Evolutionary conservation across 2,797 vertebrate species (phyloP), one percentile per base, ranked within the genome.

Genomic region (Botia almorhae): DNA sequence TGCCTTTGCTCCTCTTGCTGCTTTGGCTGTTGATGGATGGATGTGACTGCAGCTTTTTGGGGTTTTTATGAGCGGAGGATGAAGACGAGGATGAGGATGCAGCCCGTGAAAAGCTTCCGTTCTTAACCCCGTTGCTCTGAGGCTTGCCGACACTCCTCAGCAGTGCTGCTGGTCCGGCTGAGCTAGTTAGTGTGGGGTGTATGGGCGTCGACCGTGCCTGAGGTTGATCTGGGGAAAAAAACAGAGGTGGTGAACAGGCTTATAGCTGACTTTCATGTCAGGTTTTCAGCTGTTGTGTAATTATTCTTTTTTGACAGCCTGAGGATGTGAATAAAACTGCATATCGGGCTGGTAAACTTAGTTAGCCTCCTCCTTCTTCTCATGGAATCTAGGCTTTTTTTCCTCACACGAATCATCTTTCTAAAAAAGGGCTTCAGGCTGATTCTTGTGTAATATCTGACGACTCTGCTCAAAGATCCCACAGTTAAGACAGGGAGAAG

Each of bases 1-100:
- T 97, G 85, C 94, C 91, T 90, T 96, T 98, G 92, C 96, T 97
- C 88, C 95, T 96, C 91, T 94, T 97, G 92, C 96, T 97, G 91
- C 93, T 89, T 89, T 97, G 97, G 89, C 96, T 97, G 89, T 95
- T 95, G 89, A 98, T 94, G 82, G 97, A 97, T 0, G 96, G 94
- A 87, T 97, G 96, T 0, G 95, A 90, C 87, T 94, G 96, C 89
- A 98, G 90, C 85, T 96, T 97, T 82, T 94, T 95, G 71, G 88
- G 89, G 83, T 87, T 90, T 72, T 92, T 94, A 84, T 93, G 94
- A 0, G 89, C 89, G 0, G 92, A 90, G 0, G 92, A 93, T 2
- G 93, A 93, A 0, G 93, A 93, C 21, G 93, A 88, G 12, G 86
- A 93, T 71, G 93, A 94, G 0, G 90, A 86, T 73, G 92, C 68